Evolutionary conservation across 1,140 invertebrate species (phyloP).

Genomic region (Brachystomella parvula): DNA sequence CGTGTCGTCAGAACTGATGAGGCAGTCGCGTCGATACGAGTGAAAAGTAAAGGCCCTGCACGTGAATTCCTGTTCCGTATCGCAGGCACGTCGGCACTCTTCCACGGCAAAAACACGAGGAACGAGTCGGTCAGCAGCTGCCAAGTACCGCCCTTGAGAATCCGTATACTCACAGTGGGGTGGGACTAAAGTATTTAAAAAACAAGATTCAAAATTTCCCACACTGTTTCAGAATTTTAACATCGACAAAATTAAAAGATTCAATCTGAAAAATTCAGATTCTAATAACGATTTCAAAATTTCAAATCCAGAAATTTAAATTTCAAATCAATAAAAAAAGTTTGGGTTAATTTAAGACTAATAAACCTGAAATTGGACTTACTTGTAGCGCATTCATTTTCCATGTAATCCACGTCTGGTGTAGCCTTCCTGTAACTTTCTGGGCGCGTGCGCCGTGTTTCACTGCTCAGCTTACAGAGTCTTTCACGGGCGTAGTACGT

Average conservation of each 20-base stretch:
- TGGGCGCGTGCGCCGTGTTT: slow-evolving; percentile 45
- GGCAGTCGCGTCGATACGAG: slow-evolving; percentile 44
- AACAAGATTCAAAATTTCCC: too few relatives aligned
- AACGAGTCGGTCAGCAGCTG: slow-evolving; percentile 45
- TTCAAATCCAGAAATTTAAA: too few relatives aligned
- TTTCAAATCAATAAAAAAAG: too few relatives aligned
- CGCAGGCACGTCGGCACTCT: slow-evolving; percentile 47
- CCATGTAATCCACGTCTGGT: slow-evolving; percentile 48
- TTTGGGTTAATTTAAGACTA: background rate
- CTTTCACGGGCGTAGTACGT: slow-evolving; percentile 44
- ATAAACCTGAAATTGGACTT: slow-evolving; percentile 16
- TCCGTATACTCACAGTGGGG: slow-evolving; percentile 48
- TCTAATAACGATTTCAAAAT: too few relatives aligned
- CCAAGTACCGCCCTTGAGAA: slow-evolving; percentile 44
- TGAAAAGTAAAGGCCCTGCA: slow-evolving; percentile 45
- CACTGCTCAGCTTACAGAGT: slow-evolving; percentile 45
- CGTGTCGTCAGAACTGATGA: slow-evolving; percentile 47
- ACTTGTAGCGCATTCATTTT: slow-evolving; percentile 50
- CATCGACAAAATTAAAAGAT: too few relatives aligned
- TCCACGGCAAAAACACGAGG: slow-evolving; percentile 40
- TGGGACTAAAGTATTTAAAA: slow-evolving; percentile 41
- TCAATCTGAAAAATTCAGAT: too few relatives aligned
- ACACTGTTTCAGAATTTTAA: too few relatives aligned
- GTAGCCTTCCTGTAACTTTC: slow-evolving; percentile 42
- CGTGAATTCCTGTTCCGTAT: slow-evolving; percentile 46